Evolutionary conservation across 2,113 vertebrate genomes (phyloP), one percentile per base, ranked within the genome.

Genomic region (Tyrannus savana): DNA sequence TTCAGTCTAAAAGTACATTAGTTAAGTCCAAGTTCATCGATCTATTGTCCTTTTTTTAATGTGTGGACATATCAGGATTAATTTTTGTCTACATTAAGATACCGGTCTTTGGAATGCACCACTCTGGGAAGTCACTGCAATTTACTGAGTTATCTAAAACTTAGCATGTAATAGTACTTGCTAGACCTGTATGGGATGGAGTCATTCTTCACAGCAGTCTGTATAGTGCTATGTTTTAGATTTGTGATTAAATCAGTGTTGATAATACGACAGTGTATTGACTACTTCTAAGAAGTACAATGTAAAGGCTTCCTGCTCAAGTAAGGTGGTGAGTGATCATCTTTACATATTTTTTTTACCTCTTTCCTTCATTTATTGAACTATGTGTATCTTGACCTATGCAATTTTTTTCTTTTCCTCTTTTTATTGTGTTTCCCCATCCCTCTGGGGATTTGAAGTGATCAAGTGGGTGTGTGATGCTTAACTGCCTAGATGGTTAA

Each of bases 291-390:
- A 80, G 10, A 7, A 53, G 12, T 39, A 30, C 13, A 49, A 3
- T 56, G 9, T 39, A 44, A 92, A 90, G 22, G 0, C 3, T n/a
- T 85, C 33, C 14, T 8, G 8, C 7, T 55, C 5, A 3, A 2
- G 23, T 10, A 18, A 64, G 18, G 23, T 59, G 6, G 18, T 28
- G 7, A 82, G 0, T n/a, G n/a, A 58, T 21, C 0, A 1, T 1
- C 17, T 56, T 84, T 33, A 5, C 4, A 24, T n/a, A 22, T 14
- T 47, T 39, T 22, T 2, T 6, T 2, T 17, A 6, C 7, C 14
- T 49, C 14, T 80, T 60, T 47, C 6, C 16, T 67, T 76, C 15
- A 8, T 69, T 52, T 81, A 35, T 63, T 69, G 24, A 66, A 33
- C 50, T 55, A 9, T 47, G 25, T 56, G 24, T 50, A 15, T 37